Evolutionary conservation across 2,888 invertebrate genomes (phyloP).

Genomic region (Ornithoptera alexandrae): DNA sequence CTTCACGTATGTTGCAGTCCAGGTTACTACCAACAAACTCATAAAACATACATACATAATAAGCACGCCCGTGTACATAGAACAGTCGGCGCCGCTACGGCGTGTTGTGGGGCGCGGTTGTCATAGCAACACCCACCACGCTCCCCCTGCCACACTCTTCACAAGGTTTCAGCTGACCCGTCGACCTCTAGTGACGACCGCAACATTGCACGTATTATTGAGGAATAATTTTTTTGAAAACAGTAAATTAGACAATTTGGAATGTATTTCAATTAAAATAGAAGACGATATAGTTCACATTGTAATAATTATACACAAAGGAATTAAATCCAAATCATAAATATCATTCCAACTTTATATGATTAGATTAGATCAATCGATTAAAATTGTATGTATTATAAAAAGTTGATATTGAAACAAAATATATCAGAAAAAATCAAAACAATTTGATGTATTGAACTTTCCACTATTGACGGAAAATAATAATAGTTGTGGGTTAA

Average conservation of each 20-base stretch:
- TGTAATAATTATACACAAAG: not conserved
- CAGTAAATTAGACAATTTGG: constrained; percentile 2
- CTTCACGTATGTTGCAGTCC: constrained; percentile 52
- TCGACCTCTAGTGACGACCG: constrained; percentile 69
- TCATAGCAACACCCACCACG: constrained; percentile 56
- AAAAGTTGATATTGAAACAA: not conserved
- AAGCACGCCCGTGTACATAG: constrained; percentile 46
- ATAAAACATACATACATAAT: constrained; percentile 67
- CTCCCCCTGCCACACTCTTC: constrained; percentile 43
- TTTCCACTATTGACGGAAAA: constrained; percentile 8
- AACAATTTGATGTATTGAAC: constrained; percentile 1
- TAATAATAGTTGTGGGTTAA: constrained; percentile 16
- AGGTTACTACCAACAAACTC: constrained; percentile 61
- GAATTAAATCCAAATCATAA: too few relatives aligned
- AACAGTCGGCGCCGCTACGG: constrained; percentile 69
- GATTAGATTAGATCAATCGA: too few relatives aligned
- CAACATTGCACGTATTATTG: constrained; percentile 58
- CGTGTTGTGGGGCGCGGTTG: constrained; percentile 76
- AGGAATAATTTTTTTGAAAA: constrained; percentile 5
- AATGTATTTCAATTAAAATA: not conserved
- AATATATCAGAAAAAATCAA: constrained; percentile 2
- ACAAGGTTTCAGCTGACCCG: constrained; percentile 63
- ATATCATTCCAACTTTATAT: too few relatives aligned
- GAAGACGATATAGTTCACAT: not conserved
- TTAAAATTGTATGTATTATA: constrained; percentile 11